phyloP scores from a whole-genome alignment of 2,888 invertebrate species.

The Brachyptera risi region DNA sequence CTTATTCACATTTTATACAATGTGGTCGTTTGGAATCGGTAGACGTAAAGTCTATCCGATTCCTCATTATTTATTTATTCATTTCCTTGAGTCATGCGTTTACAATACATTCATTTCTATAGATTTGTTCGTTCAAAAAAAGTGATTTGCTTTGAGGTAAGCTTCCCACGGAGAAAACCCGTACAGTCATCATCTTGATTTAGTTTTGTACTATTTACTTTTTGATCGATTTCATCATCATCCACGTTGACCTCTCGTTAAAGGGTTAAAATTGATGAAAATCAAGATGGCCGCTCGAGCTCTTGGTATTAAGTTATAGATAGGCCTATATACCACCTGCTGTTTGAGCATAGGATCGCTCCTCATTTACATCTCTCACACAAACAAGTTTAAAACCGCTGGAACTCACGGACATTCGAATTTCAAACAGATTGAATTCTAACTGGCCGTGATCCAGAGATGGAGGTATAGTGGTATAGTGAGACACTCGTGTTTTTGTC shows the following conservation, averaged over 20 bases:
- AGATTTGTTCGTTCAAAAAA: not conserved
- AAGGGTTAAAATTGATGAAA: not conserved
- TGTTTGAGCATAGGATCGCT: not conserved
- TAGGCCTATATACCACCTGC: slow-evolving; percentile 11
- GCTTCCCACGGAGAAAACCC: slow-evolving; percentile 6
- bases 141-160: not conserved
- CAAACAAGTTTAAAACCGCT: too few species aligned
- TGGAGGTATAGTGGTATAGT: too few species aligned
- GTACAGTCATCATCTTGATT: slow-evolving; percentile 6
- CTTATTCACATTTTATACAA: too few species aligned
- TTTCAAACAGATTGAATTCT: too few species aligned
- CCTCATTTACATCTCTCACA: slow-evolving; percentile 13
- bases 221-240: too few species aligned
- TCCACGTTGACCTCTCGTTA: too few species aligned
- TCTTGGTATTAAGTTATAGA: too few species aligned
- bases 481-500: too few species aligned
- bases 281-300: slow-evolving; percentile 18
- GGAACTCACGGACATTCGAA: too few species aligned
- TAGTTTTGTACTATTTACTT: slow-evolving; percentile 10
- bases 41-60: not conserved
- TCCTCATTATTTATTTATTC: not conserved
- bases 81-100: not conserved
- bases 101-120: not conserved
- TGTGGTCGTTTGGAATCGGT: too few species aligned
- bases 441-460: too few species aligned